phyloP scores from a whole-genome alignment of 1,140 invertebrate species.

The Acyrthosiphon pisum region DNA sequence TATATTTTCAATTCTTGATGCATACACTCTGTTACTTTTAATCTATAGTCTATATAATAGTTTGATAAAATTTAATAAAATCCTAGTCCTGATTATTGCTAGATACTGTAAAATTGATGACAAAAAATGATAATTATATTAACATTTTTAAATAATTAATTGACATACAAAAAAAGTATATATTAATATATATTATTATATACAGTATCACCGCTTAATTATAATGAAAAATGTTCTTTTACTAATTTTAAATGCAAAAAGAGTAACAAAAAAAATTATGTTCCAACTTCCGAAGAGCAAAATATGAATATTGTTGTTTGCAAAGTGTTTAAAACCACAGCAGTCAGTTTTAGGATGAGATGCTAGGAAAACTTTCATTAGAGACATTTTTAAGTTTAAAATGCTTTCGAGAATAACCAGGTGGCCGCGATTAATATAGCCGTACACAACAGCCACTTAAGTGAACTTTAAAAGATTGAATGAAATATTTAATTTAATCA shows the following conservation, averaged over 20 bases:
- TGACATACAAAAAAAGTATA: not conserved
- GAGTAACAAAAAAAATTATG: not conserved
- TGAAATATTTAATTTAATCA: slow-evolving; percentile 20
- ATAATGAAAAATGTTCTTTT: not conserved
- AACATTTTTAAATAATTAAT: not conserved
- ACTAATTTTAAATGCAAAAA: not conserved
- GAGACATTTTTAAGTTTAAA: slow-evolving; percentile 22
- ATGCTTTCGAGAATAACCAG: not conserved
- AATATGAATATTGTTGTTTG: not conserved
- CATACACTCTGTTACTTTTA: not conserved
- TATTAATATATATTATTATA: not conserved
- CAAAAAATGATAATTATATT: not conserved
- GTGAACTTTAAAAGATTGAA: not conserved
- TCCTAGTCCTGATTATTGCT: not conserved
- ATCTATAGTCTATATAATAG: not conserved
- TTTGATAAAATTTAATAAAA: not conserved
- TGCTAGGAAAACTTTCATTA: slow-evolving; percentile 16
- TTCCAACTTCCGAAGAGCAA: not conserved
- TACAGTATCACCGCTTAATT: not conserved
- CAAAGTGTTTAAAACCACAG: not conserved
- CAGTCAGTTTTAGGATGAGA: not conserved
- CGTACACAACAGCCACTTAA: not conserved
- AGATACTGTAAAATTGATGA: not conserved
- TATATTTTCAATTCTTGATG: not conserved
- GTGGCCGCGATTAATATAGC: not conserved